phyloP scores from a whole-genome alignment of 2,113 vertebrate genomes.

The Onychostruthus taczanowskii region DNA sequence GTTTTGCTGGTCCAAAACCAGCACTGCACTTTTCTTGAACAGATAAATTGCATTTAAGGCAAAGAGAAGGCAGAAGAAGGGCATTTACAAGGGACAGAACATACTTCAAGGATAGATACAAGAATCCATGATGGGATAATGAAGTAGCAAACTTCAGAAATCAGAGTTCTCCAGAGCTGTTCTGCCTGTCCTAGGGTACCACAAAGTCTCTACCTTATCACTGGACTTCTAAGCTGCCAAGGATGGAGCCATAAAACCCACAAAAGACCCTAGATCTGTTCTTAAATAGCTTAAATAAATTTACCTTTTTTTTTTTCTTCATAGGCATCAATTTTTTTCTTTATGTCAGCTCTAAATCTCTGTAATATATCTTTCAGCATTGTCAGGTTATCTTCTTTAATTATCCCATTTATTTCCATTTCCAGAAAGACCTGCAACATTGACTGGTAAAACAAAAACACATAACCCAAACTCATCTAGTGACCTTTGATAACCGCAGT shows the following conservation, averaged over 20 bases:
- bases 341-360: background rate
- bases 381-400: constrained; percentile 24
- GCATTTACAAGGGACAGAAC: background rate
- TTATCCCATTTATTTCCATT: constrained; percentile 30
- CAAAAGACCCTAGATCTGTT: background rate
- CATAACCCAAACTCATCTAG: background rate
- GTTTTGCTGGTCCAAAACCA: background rate
- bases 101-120: background rate
- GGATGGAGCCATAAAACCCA: background rate
- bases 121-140: background rate
- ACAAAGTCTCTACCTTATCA: background rate
- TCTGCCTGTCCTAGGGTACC: background rate
- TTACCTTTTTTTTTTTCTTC: constrained; percentile 28
- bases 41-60: background rate
- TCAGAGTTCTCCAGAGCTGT: background rate
- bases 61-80: background rate
- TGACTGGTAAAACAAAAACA: constrained; percentile 43
- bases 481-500: background rate
- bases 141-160: background rate
- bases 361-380: background rate
- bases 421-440: constrained; percentile 30
- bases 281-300: background rate
- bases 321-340: constrained; percentile 17
- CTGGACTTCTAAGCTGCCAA: background rate
- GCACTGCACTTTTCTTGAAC: background rate